Evolutionary conservation across 2,888 invertebrate genomes (phyloP), one percentile per base, ranked within the genome.

Genomic region (Cetonia aurata): DNA sequence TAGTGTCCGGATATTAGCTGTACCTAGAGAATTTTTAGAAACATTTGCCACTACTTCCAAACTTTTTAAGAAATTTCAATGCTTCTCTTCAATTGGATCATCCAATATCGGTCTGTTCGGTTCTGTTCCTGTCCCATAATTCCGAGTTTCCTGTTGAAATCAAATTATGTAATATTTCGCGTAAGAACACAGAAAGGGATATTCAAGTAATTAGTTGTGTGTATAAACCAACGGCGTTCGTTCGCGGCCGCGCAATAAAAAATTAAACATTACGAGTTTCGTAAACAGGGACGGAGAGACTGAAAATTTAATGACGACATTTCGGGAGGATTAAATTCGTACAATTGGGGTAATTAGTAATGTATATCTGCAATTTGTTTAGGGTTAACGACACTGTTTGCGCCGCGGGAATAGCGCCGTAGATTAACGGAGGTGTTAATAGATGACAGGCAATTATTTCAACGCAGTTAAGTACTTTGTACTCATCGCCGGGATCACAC

Each of bases 381-480:
- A 62, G 71, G 68, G 67, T 68, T 71, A 71, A 71, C 67, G 67
- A 68, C 67, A 67, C 31, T 44, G 67, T 71, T 71, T 71, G 25
- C 46, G 48, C 55, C 67, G 37, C 50, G 66, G 55, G 55, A 68
- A 71, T 68, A 56, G 52, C 48, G 56, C 46, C 71, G 69, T 72
- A 71, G 71, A 75, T 75, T 75, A 74, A 70, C 72, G 69, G 75
- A 74, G 71, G 74, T 75, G 75, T 74, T 75, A 75, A 75, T 74
- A 74, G 74, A 74, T 75, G 75, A 75, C 75, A 75, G 75, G 75
- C 74, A 75, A 75, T 75, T 75, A 75, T 75, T 75, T 74, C 73
- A 71, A 60, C 72, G 69, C 71, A 71, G 73, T 71, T 57, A 74
- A 71, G 70, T 68, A 71, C 74, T 73, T 72, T 75, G 73, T 71